Conservation (phyloP, 2,113 vertebrate species). For the Psammodynastes pulverulentus region DNA sequence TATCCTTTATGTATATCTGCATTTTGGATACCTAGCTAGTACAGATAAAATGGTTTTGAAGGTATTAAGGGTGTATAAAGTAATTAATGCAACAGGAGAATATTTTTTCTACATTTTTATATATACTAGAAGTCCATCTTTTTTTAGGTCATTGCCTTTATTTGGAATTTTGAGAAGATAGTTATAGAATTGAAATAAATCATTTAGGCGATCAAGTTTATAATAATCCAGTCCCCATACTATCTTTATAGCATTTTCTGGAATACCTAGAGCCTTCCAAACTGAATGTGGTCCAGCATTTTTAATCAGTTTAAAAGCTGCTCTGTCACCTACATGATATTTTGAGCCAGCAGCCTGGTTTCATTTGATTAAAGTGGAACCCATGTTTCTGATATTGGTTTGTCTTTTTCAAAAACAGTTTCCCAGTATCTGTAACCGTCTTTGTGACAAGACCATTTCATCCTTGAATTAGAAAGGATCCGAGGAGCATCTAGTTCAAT, state of each 20-base stretch:
- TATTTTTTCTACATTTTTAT: background rate
- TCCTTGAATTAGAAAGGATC: background rate
- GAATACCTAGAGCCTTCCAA: background rate
- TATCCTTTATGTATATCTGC: background rate
- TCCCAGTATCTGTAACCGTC: background rate
- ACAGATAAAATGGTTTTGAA: background rate
- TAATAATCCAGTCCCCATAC: background rate
- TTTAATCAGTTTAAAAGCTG: background rate
- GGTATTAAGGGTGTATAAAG: background rate
- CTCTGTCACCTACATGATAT: background rate
- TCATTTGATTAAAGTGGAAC: background rate
- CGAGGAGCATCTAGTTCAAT: background rate
- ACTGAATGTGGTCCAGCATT: background rate
- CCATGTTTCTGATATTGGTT: background rate
- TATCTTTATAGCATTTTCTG: background rate
- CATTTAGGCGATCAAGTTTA: background rate
- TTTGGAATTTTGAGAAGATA: background rate
- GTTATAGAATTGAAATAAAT: background rate
- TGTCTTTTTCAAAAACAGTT: background rate
- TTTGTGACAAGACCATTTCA: background rate
- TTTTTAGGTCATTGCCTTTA: background rate
- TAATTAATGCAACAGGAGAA: background rate
- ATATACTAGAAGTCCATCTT: background rate
- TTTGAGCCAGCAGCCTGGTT: background rate
- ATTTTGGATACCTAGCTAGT: background rate